These are phyloP conservation scores for Empidonax alnorum DNA, from an alignment of 2,113 vertebrate species.

Conservation along the genomic window DNA sequence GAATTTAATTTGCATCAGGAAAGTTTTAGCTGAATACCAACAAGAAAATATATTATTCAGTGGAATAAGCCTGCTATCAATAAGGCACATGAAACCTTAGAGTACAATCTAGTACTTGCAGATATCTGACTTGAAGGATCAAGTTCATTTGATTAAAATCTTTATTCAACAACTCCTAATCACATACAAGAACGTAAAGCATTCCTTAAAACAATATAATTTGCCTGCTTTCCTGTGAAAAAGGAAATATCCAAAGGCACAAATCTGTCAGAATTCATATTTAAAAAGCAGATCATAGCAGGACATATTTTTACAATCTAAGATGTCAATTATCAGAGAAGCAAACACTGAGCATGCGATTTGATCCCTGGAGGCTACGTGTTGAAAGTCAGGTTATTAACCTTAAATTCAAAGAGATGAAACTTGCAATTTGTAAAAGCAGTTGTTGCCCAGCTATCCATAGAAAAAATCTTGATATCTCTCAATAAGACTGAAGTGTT, in stretches of 20 bases:
- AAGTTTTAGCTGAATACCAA: background rate
- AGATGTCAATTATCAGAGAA: background rate
- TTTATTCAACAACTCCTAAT: background rate
- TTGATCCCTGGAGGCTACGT: background rate
- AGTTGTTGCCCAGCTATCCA: background rate
- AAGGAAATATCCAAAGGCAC: background rate
- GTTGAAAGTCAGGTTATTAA: background rate
- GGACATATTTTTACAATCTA: background rate
- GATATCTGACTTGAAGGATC: background rate
- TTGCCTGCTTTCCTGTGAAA: background rate
- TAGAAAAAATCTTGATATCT: background rate
- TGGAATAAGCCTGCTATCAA: background rate
- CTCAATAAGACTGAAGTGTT: background rate
- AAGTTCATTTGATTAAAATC: background rate
- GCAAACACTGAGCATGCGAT: background rate
- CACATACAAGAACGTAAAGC: background rate
- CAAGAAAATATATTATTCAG: background rate
- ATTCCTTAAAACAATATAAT: background rate
- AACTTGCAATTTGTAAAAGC: background rate
- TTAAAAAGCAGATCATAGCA: background rate
- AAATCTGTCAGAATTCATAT: background rate
- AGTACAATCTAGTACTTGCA: background rate
- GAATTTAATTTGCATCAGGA: background rate
- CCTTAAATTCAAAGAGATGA: background rate
- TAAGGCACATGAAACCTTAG: background rate